Evolutionary conservation across 1,140 invertebrate species (phyloP).

Genomic region (Batillaria attramentaria): DNA sequence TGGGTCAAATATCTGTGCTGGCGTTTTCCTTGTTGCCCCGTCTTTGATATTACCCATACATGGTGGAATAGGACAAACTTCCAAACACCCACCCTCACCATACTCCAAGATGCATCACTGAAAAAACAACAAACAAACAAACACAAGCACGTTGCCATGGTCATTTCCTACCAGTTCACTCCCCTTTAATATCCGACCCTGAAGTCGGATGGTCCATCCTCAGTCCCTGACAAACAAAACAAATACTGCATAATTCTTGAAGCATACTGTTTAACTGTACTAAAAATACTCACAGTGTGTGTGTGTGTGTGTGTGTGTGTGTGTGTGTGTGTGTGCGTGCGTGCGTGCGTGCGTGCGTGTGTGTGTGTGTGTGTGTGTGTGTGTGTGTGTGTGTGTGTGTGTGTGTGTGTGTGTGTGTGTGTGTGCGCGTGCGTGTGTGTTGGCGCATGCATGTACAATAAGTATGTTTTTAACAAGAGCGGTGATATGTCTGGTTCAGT

Average conservation of each 20-base stretch:
- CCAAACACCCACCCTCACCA: too few species aligned
- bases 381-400: neutral
- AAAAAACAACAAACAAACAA: too few species aligned
- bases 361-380: neutral
- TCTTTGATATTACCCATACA: too few species aligned
- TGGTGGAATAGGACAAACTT: too few species aligned
- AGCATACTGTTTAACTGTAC: neutral
- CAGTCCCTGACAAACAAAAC: neutral
- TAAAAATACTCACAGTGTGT: too few species aligned
- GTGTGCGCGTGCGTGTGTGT: neutral
- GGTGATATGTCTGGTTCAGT: neutral
- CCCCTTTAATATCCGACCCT: too few species aligned
- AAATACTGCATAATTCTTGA: neutral
- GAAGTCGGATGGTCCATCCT: too few species aligned
- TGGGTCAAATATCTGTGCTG: too few species aligned
- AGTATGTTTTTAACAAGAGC: neutral
- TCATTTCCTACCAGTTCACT: too few species aligned
- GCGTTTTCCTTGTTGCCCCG: too few species aligned
- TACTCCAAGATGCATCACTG: too few species aligned
- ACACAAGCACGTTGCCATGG: too few species aligned
- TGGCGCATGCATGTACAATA: neutral
- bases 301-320: neutral
- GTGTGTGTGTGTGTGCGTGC: neutral
- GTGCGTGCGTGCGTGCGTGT: neutral
- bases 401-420: neutral